Conservation (phyloP, 2,888 invertebrate species). For the Automeris io region DNA sequence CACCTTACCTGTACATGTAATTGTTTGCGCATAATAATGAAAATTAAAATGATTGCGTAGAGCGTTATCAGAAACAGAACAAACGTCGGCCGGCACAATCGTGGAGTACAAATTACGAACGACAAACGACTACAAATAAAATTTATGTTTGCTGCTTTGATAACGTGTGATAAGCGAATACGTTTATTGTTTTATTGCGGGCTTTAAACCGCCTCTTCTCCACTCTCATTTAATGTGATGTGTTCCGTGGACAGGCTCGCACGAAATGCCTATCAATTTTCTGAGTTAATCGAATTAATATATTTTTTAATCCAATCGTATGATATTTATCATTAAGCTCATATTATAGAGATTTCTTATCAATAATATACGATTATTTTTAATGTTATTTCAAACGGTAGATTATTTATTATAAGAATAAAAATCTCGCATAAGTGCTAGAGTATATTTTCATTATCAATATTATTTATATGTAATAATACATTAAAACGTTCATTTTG, state of each 20-base stretch:
- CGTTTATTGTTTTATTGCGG: slow-evolving; percentile 71
- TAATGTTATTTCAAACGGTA: too few relatives aligned
- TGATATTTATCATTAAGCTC: too few relatives aligned
- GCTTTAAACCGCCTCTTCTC: slow-evolving; percentile 31
- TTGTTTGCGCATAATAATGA: slow-evolving; percentile 17
- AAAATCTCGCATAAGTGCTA: too few relatives aligned
- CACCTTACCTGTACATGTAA: slow-evolving; percentile 10
- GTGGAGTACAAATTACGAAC: slow-evolving; percentile 43
- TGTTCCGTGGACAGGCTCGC: slow-evolving; percentile 30
- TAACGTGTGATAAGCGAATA: slow-evolving; percentile 58
- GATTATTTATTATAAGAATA: too few relatives aligned
- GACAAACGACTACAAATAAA: slow-evolving; percentile 57
- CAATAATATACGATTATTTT: too few relatives aligned
- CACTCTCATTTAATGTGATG: slow-evolving; percentile 29
- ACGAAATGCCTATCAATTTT: too few relatives aligned
- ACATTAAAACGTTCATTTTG: too few relatives aligned
- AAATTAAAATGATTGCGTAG: slow-evolving; percentile 14
- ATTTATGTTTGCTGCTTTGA: slow-evolving; percentile 64
- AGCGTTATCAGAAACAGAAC: slow-evolving; percentile 49
- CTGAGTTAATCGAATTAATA: not conserved
- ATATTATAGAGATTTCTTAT: too few relatives aligned
- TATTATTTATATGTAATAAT: too few relatives aligned
- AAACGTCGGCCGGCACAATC: slow-evolving; percentile 65
- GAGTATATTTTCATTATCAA: too few relatives aligned
- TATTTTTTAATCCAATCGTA: too few relatives aligned